These are phyloP conservation scores for Daphoenositta chrysoptera DNA, from an alignment of 2,113 vertebrate genomes.

Conservation along the genomic window DNA sequence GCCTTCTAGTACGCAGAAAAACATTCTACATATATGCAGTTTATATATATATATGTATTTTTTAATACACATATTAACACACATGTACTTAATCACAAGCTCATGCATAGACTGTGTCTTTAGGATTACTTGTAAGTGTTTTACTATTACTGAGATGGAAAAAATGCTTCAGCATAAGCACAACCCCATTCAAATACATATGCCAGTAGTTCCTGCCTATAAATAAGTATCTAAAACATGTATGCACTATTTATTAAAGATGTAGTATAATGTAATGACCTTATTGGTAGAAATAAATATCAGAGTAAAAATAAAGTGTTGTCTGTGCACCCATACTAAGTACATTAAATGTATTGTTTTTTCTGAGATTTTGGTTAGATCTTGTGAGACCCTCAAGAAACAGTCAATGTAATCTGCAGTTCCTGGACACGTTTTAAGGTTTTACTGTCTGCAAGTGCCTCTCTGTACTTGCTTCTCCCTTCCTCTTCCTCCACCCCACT, in stretches of 20 bases:
- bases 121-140: background rate
- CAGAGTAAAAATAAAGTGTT: background rate
- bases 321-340: background rate
- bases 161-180: background rate
- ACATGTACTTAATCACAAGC: background rate
- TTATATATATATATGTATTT: background rate
- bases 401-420: background rate
- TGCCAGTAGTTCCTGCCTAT: background rate
- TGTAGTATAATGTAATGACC: background rate
- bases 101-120: background rate
- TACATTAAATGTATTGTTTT: background rate
- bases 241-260: background rate
- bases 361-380: background rate
- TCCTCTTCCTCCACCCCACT: background rate
- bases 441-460: background rate
- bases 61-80: background rate
- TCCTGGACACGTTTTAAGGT: background rate
- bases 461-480: rapidly evolving
- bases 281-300: background rate
- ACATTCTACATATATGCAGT: background rate
- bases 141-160: background rate
- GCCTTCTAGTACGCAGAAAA: background rate
- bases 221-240: background rate
- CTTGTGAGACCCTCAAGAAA: background rate
- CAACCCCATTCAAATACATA: background rate